A percentile compares a stretch with the other conserved stretches of the same genome.
phyloP scores from a whole-genome alignment of 2,113 vertebrate genomes.

The Hippolais icterina region DNA sequence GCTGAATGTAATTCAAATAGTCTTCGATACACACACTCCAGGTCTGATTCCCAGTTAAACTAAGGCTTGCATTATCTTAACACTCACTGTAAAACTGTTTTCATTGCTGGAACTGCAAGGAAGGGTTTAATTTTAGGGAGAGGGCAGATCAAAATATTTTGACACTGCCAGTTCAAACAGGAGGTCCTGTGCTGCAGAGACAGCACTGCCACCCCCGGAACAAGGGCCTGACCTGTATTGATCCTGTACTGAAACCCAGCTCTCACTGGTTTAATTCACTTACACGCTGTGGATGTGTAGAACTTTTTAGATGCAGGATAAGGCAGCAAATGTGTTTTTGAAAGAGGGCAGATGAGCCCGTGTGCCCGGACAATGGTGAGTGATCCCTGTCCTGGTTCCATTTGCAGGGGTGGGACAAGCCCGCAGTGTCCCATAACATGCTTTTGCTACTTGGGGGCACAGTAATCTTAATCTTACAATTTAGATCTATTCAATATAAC shows the following conservation, averaged over 20 bases:
- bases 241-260: neutral
- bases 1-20: neutral
- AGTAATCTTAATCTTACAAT: neutral
- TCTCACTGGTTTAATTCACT: neutral
- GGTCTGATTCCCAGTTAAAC: neutral
- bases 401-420: neutral
- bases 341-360: neutral
- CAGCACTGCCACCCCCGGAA: neutral
- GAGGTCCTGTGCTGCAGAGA: neutral
- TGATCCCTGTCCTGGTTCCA: neutral
- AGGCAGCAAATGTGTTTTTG: neutral
- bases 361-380: neutral
- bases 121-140: neutral
- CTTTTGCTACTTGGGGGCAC: neutral
- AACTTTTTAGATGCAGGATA: neutral
- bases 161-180: neutral
- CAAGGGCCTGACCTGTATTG: neutral
- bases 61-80: neutral
- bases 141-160: neutral
- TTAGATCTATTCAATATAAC: neutral
- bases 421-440: rapidly evolving
- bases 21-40: neutral
- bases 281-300: neutral
- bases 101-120: neutral
- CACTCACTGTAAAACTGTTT: neutral